A percentile compares a stretch with the other conserved stretches of the same genome.
Evolutionary conservation across 2,797 vertebrate genomes (phyloP).

Genomic region (Crocodylus rhombifer): DNA sequence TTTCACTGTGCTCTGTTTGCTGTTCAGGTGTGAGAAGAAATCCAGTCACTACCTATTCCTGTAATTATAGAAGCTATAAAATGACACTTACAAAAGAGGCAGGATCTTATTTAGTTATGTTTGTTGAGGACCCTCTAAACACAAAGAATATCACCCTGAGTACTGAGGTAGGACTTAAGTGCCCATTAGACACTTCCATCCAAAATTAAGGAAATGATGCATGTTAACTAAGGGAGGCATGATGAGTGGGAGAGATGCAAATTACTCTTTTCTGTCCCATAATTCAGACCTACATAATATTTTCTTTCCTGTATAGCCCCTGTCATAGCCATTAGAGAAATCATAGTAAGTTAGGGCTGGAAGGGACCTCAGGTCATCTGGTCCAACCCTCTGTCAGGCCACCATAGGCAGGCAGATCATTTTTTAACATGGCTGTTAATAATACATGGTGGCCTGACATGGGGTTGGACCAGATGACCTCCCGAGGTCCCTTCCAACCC

Average conservation of each 20-base stretch:
- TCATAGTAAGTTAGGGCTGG: no score
- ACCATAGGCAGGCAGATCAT: neutral
- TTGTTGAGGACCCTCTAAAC: neutral
- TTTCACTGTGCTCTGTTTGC: neutral
- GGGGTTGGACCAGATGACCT: neutral
- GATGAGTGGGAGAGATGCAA: neutral
- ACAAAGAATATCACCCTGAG: neutral
- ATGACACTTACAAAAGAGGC: neutral
- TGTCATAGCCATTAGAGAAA: neutral
- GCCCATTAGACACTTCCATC: no score
- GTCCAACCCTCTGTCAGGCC: no score
- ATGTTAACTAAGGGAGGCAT: no score
- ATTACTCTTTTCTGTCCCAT: neutral
- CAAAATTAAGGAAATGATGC: no score
- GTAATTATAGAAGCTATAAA: neutral
- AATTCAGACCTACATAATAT: neutral
- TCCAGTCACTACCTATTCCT: neutral
- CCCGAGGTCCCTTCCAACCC: no score
- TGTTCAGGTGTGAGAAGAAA: neutral
- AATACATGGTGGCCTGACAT: no score
- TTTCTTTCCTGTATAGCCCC: neutral
- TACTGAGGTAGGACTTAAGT: neutral
- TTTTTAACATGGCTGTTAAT: neutral
- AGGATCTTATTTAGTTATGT: neutral
- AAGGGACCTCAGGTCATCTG: no score